These are phyloP conservation scores for Thecophora atra DNA, from an alignment of 2,888 invertebrate genomes.

Conservation along the genomic window DNA sequence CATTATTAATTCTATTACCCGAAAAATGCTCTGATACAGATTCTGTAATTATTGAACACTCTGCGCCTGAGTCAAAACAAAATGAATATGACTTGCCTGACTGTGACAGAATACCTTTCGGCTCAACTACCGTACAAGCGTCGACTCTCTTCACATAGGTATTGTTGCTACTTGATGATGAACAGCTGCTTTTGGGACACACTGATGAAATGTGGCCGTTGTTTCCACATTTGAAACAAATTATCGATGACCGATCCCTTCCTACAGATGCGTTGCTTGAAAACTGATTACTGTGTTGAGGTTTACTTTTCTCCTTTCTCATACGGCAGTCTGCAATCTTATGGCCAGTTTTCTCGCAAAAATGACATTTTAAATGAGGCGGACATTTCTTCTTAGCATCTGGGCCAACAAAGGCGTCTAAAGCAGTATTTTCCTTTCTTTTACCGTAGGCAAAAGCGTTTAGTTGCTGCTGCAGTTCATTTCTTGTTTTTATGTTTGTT, in stretches of 20 bases:
- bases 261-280: constrained; percentile 1
- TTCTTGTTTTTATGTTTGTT: constrained; percentile 37
- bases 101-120: constrained; percentile 11
- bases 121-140: constrained; percentile 23
- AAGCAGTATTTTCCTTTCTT: constrained; percentile 31
- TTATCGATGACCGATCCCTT: constrained; percentile 2
- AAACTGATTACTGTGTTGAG: background rate
- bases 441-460: constrained; percentile 37
- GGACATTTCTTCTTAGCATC: constrained; percentile 3
- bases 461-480: constrained; percentile 33
- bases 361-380: constrained; percentile 20
- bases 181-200: constrained; percentile 9
- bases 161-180: background rate
- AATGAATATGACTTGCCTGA: constrained; percentile 29
- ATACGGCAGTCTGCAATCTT: constrained; percentile 33
- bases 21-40: background rate
- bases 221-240: constrained; percentile 13
- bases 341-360: constrained; percentile 31
- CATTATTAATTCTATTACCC: no score
- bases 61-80: constrained; percentile 11
- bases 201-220: constrained; percentile 13
- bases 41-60: constrained; percentile 1
- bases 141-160: constrained; percentile 29
- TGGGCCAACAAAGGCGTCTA: background rate
- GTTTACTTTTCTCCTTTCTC: constrained; percentile 14